These are phyloP conservation scores for Corapipo altera DNA, from an alignment of 2,113 vertebrate genomes.

Conservation along the genomic window DNA sequence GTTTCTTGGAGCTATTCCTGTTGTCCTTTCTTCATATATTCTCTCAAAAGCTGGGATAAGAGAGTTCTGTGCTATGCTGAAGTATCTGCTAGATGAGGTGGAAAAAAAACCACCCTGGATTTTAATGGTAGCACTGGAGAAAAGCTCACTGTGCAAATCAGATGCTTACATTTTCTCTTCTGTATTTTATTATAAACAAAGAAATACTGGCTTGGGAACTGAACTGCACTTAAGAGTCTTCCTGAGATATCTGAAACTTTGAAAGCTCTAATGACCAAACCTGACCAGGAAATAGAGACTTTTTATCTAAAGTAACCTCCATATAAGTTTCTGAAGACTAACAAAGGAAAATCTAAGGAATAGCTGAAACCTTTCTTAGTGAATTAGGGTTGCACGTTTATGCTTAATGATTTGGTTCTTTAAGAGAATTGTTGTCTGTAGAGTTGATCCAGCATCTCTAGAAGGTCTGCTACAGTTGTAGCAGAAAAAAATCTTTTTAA, in stretches of 20 bases:
- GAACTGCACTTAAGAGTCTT: not conserved
- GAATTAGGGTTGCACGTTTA: not conserved
- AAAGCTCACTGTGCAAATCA: not conserved
- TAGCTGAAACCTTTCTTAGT: not conserved
- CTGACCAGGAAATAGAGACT: not conserved
- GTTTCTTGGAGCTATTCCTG: not conserved
- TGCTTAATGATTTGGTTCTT: not conserved
- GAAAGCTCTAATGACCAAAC: not conserved
- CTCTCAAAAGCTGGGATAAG: not conserved
- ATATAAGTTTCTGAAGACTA: not conserved
- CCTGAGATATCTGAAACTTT: not conserved
- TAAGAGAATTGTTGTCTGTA: not conserved
- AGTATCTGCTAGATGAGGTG: not conserved
- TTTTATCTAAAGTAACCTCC: not conserved
- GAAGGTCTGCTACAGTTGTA: not conserved
- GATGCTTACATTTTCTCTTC: not conserved
- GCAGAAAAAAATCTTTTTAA: not conserved
- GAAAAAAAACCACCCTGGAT: accelerated
- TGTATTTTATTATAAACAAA: not conserved
- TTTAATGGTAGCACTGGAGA: not conserved
- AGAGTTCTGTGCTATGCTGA: not conserved
- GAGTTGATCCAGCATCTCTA: not conserved
- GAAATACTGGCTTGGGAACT: not conserved
- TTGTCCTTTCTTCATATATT: not conserved
- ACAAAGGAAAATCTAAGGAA: not conserved